Conservation (phyloP, 2,113 vertebrate species). For the human region GRCh38 chr14:53743501-53744000, state of each 20-base stretch:
- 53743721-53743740: neutral
- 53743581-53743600: constrained; percentile 47
- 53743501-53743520: constrained; percentile 45
- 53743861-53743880: neutral
- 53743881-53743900: neutral
- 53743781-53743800: neutral
- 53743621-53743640: constrained; percentile 49
- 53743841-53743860: neutral
- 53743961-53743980: constrained; percentile 51
- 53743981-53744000: constrained; percentile 24
- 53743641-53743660: constrained; percentile 63
- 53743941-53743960: neutral
- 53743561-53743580: constrained; percentile 55
- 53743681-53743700: constrained; percentile 24
- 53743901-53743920: constrained; percentile 20
- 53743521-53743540: constrained; percentile 50
- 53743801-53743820: neutral
- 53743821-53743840: neutral
- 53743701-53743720: neutral
- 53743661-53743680: neutral
- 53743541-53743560: constrained; percentile 45
- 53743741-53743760: neutral
- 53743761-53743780: neutral
- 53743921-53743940: constrained; percentile 34
- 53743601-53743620: constrained; percentile 52